phyloP scores from a whole-genome alignment of 1,140 invertebrate species.

The Drosophila prosaltans region DNA sequence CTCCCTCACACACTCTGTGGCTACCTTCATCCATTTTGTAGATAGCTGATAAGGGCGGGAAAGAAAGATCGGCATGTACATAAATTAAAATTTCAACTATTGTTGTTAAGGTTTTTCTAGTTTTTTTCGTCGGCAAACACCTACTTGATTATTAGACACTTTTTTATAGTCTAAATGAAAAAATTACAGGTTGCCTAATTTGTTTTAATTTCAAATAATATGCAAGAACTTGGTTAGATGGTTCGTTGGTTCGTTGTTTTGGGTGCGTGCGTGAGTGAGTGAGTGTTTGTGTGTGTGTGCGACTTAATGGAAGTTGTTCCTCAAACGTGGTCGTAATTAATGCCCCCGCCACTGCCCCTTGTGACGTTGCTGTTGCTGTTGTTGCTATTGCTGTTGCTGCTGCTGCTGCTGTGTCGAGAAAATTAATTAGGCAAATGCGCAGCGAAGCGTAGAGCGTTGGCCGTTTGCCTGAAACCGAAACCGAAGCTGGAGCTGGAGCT shows the following conservation, averaged over 20 bases:
- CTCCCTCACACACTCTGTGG: conserved; percentile 1
- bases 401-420: conserved; percentile 70
- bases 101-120: neutral
- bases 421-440: conserved; percentile 82
- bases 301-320: conserved; percentile 78
- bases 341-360: conserved; percentile 42
- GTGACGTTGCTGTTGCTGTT: conserved; percentile 21
- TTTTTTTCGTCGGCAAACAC: conserved; percentile 52
- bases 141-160: conserved; percentile 81
- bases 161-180: conserved; percentile 73
- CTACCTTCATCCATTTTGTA: conserved; percentile 25
- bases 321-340: conserved; percentile 79
- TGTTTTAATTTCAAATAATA: conserved; percentile 81
- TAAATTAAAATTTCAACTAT: conserved; percentile 51
- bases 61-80: conserved; percentile 23
- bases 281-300: conserved; percentile 18
- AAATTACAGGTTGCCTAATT: conserved; percentile 82
- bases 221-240: conserved; percentile 47
- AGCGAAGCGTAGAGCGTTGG: conserved; percentile 68
- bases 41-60: conserved; percentile 35
- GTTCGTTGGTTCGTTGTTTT: conserved; percentile 4
- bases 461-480: conserved; percentile 25
- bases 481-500: conserved; percentile 49
- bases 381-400: conserved; percentile 26
- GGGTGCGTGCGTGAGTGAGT: conserved; percentile 41